These are phyloP conservation scores for Plebejus melissa DNA, from an alignment of 2,888 invertebrate genomes.

Conservation along the genomic window DNA sequence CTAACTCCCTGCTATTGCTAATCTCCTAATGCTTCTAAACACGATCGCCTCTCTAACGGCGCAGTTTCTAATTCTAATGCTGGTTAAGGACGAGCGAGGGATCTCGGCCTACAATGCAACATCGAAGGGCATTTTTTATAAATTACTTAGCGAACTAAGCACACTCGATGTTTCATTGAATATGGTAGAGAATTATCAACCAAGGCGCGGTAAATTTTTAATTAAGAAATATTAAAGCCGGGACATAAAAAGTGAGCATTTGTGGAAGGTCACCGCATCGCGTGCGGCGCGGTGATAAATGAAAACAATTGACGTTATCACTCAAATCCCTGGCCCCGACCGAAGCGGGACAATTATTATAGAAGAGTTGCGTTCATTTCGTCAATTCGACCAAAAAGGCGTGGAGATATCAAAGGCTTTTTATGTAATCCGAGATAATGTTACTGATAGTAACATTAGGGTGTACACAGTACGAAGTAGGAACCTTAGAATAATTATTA, in stretches of 20 bases:
- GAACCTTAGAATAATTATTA: background rate
- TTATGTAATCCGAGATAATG: background rate
- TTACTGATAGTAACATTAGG: background rate
- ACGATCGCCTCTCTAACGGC: background rate
- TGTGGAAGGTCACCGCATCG: conserved; percentile 36
- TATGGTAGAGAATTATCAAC: background rate
- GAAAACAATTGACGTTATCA: conserved; percentile 69
- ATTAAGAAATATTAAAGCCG: background rate
- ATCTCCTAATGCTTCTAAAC: conserved; percentile 18
- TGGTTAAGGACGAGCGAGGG: background rate
- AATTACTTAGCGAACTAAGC: background rate
- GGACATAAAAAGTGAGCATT: conserved; percentile 10
- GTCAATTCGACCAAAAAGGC: background rate
- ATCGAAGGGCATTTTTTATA: background rate
- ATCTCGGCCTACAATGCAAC: background rate
- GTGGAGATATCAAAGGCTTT: conserved; percentile 5
- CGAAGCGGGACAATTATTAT: conserved; percentile 16
- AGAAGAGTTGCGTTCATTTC: background rate
- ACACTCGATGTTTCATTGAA: background rate
- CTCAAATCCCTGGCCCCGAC: conserved; percentile 32
- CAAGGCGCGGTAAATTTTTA: conserved; percentile 7
- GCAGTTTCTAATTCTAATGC: conserved; percentile 14
- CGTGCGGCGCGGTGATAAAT: conserved; percentile 57
- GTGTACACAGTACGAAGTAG: background rate
- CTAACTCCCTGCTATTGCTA: conserved; percentile 16